These are phyloP conservation scores for Athalia circularis DNA, from an alignment of 2,888 invertebrate species.

Conservation along the genomic window DNA sequence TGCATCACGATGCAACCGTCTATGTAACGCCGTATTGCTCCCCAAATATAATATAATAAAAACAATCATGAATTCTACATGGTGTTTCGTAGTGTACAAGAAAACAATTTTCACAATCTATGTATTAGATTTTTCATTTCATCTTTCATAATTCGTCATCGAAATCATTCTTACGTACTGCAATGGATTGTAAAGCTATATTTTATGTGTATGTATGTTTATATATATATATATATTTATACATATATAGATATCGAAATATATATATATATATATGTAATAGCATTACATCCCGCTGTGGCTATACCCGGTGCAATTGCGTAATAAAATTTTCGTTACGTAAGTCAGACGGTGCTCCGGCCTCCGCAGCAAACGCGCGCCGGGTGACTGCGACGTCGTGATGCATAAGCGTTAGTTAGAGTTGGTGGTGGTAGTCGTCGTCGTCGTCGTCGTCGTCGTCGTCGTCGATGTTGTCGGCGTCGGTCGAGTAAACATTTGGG, in stretches of 20 bases:
- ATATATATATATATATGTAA: not conserved
- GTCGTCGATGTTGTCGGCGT: conserved; percentile 12
- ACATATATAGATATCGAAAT: not conserved
- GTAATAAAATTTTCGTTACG: conserved; percentile 72
- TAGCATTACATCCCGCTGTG: not conserved
- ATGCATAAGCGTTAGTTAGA: conserved; percentile 63
- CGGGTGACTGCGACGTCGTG: conserved; percentile 64
- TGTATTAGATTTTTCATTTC: too few relatives aligned
- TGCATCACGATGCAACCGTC: too few relatives aligned
- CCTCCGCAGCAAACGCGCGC: not conserved
- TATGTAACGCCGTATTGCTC: too few relatives aligned
- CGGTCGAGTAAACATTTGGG: conserved; percentile 26
- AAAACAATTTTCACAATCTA: too few relatives aligned
- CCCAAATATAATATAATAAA: too few relatives aligned
- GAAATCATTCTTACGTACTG: too few relatives aligned
- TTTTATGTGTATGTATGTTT: too few relatives aligned
- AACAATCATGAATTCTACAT: too few relatives aligned
- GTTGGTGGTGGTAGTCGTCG: not conserved
- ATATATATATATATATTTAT: not conserved
- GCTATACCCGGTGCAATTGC: conserved; percentile 62
- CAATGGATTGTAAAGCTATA: too few relatives aligned
- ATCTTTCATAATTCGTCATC: too few relatives aligned
- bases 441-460: conserved; percentile 10
- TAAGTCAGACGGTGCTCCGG: conserved; percentile 55
- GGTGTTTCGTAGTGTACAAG: too few relatives aligned